These are phyloP conservation scores for Aleiodes alternator DNA, from an alignment of 2,888 invertebrate genomes.

Conservation along the genomic window DNA sequence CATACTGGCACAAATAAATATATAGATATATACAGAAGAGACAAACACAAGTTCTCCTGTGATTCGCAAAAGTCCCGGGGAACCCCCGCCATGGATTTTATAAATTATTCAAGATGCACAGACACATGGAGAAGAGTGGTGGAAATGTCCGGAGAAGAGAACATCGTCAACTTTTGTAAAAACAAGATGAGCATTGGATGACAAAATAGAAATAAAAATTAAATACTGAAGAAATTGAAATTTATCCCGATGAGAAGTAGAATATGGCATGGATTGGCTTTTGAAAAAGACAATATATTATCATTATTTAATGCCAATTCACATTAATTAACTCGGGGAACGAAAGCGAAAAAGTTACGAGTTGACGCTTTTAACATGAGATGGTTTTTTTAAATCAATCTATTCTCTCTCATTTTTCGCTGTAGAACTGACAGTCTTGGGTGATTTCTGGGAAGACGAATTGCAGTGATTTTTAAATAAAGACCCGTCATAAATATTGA, in stretches of 20 bases:
- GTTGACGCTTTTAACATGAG: slow-evolving; percentile 13
- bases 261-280: too few relatives aligned
- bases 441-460: slow-evolving; percentile 26
- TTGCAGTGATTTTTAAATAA: slow-evolving; percentile 1
- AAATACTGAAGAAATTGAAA: slow-evolving; percentile 16
- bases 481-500: slow-evolving; percentile 30
- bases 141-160: slow-evolving; percentile 45
- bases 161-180: slow-evolving; percentile 49
- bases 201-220: slow-evolving; percentile 18
- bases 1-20: slow-evolving; percentile 40
- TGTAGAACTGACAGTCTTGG: neutral
- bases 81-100: slow-evolving; percentile 61
- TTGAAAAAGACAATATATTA: slow-evolving; percentile 47
- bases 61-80: neutral
- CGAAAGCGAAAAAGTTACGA: slow-evolving; percentile 46
- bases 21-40: slow-evolving; percentile 16
- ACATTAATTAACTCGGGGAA: slow-evolving; percentile 60
- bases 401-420: neutral
- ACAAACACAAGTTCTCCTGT: neutral
- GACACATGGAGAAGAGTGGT: slow-evolving; percentile 36
- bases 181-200: slow-evolving; percentile 53
- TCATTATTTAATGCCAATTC: slow-evolving; percentile 59
- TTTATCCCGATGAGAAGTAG: slow-evolving; percentile 1
- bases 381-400: neutral
- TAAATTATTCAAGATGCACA: slow-evolving; percentile 62